Percentiles rank a stretch among this genome's conserved stretches.
phyloP scores from a whole-genome alignment of 2,797 vertebrate species.

The Sebastes steindachneri region DNA sequence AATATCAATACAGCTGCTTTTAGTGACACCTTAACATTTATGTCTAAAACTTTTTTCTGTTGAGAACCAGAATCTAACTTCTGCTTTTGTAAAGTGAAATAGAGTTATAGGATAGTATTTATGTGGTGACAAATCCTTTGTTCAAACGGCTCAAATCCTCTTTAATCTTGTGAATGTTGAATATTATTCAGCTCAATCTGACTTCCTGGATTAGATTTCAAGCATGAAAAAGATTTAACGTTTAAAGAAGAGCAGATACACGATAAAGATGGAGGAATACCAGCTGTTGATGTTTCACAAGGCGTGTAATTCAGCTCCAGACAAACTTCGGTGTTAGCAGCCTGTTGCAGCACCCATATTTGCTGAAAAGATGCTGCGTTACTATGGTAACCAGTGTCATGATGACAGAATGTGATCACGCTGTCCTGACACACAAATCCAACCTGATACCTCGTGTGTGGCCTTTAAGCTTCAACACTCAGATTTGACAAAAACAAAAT shows the following conservation, averaged over 20 bases:
- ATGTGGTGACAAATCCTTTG: neutral
- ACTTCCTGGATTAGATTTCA: neutral
- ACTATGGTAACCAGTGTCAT: neutral
- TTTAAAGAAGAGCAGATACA: neutral
- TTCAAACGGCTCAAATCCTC: neutral
- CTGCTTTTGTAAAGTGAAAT: neutral
- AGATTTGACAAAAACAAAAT: neutral
- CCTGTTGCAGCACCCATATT: constrained; percentile 18
- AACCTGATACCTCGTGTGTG: neutral
- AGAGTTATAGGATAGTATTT: neutral
- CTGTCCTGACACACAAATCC: neutral
- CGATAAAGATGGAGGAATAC: too few relatives aligned
- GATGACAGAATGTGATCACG: neutral
- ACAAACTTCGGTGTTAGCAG: neutral
- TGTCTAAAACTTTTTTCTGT: neutral
- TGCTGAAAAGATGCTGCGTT: constrained; percentile 23
- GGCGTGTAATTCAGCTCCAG: neutral
- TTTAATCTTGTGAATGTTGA: neutral
- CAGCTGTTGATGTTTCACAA: neutral
- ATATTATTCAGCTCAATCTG: neutral
- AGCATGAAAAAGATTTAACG: neutral
- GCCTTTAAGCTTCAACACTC: neutral
- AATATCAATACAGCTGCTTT: neutral
- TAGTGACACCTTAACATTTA: neutral
- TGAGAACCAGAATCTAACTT: neutral